Evolutionary conservation across 2,113 vertebrate species (phyloP).

Genomic region (Blennius ocellaris): DNA sequence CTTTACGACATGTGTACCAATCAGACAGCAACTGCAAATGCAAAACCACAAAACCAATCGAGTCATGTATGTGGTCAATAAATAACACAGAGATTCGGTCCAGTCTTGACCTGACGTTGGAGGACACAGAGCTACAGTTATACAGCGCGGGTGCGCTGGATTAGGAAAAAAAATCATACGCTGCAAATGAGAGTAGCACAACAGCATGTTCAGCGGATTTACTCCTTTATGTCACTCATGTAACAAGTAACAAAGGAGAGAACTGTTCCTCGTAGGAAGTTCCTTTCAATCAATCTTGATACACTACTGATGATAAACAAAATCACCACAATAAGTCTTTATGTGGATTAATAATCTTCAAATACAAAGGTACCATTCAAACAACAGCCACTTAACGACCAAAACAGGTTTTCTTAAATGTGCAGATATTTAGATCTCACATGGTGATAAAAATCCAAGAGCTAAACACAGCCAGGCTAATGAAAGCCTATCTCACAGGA

Average conservation of each 20-base stretch:
- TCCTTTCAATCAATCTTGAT: background rate
- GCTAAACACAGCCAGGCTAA: constrained; percentile 29
- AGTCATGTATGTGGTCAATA: too few species aligned
- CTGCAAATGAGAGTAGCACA: background rate
- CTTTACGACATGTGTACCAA: background rate
- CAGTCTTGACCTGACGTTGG: too few species aligned
- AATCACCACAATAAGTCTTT: background rate
- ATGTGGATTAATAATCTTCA: too few species aligned
- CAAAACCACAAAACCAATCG: background rate
- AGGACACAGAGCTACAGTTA: too few species aligned
- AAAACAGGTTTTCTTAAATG: background rate
- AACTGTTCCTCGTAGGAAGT: background rate
- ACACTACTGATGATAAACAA: background rate
- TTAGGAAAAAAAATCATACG: background rate
- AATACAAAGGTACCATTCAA: too few species aligned
- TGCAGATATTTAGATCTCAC: background rate
- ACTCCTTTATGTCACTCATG: too few species aligned
- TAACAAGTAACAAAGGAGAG: too few species aligned
- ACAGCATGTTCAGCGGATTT: background rate
- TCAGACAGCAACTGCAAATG: background rate
- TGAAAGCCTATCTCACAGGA: constrained; percentile 44
- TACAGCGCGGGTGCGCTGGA: background rate
- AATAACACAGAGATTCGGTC: background rate
- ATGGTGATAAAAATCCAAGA: constrained; percentile 3
- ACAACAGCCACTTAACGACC: background rate